These are phyloP conservation scores for Protomyctophum bolini DNA, from an alignment of 2,113 vertebrate genomes.

Conservation along the genomic window DNA sequence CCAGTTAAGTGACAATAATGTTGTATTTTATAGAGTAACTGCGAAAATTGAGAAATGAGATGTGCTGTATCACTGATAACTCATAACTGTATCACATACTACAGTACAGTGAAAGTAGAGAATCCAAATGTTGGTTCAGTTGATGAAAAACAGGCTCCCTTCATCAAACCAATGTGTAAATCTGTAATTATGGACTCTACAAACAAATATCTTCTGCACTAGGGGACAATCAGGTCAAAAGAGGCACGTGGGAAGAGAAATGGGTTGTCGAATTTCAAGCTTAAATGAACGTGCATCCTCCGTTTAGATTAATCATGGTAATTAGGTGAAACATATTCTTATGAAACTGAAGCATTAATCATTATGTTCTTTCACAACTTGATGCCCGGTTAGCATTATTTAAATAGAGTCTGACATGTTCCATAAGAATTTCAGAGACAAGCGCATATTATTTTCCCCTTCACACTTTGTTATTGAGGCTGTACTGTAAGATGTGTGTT, in stretches of 20 bases:
- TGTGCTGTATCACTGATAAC: neutral
- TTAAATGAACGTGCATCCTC: constrained; percentile 36
- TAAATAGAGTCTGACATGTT: constrained; percentile 19
- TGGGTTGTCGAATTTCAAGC: neutral
- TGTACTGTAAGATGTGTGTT: too few relatives aligned
- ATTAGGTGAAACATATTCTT: constrained; percentile 47
- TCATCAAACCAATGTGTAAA: constrained; percentile 54
- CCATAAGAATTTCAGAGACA: neutral
- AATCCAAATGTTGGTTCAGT: constrained; percentile 33
- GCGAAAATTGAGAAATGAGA: neutral
- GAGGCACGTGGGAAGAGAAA: neutral
- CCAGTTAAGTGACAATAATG: too few relatives aligned
- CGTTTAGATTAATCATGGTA: constrained; percentile 28
- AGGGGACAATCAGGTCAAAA: constrained; percentile 46
- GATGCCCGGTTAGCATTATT: constrained; percentile 27
- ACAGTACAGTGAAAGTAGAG: neutral
- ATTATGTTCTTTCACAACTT: constrained; percentile 14
- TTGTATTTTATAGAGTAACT: too few relatives aligned
- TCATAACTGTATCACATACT: neutral
- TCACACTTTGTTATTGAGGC: constrained; percentile 3
- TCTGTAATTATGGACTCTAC: constrained; percentile 50
- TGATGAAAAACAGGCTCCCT: constrained; percentile 39
- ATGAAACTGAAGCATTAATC: constrained; percentile 31
- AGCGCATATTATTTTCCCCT: neutral
- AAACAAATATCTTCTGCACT: constrained; percentile 54